Evolutionary conservation across 2,113 vertebrate species (phyloP), one percentile per base, ranked within the genome.

Genomic region (Azemiops feae): DNA sequence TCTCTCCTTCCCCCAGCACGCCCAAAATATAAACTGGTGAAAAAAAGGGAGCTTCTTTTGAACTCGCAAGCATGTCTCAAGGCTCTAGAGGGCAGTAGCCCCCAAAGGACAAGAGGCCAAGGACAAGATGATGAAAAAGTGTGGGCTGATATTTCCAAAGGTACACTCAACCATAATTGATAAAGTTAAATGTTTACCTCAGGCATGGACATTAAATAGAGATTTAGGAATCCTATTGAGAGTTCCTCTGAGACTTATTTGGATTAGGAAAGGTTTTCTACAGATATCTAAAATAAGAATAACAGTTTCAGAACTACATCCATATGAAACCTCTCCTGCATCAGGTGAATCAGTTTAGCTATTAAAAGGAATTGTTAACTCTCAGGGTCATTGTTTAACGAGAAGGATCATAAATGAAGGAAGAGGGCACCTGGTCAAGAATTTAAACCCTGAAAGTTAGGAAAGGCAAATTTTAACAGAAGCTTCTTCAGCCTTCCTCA

Each of bases 31-130:
- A 58, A 89, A 0, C 0, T 87, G 45, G 30, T 74, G 30, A 50
- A 27, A 30, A 81, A 93, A 93, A 95, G 91, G 39, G 10, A 92
- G 18, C 16, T 22, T 52, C 85, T 90, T 81, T 90, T 90, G 81
- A 60, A 54, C 14, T 18, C 23, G 50, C n/a, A 20, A 0, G 0
- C 22, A 90, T 87, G 60, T 95, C n/a, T 92, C 69, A 18, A 25
- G 91, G 85, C 96, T 96, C 95, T 96, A 97, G 96, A 94, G 96
- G 97, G 96, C 96, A 96, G 96, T 85, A 96, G 94, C 27, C 89
- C 92, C 93, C 95, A 96, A 90, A 81, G 0, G 57, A 95, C 23
- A 18, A 57, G 8, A 47, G 3, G 0, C 1, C 1, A 34, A 7
- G 14, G 30, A 69, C 8, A 57, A 8, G 50, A 8, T 30, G 34